Evolutionary conservation across 2,113 vertebrate genomes (phyloP).

Genomic region (Alligator sinensis): DNA sequence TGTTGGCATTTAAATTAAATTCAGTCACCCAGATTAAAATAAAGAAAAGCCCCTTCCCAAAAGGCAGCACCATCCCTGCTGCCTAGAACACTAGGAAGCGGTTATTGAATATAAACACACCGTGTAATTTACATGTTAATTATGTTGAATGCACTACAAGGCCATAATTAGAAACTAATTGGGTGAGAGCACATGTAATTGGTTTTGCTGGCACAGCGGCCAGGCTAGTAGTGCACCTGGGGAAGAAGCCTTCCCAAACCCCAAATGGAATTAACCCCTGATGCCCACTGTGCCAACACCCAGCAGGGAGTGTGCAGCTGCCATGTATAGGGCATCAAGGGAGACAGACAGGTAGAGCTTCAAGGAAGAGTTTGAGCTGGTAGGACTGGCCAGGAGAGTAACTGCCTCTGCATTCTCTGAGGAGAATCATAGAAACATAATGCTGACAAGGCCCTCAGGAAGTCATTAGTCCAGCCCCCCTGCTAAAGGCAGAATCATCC

Average conservation of each 20-base stretch:
- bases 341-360: neutral
- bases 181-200: conserved; percentile 82
- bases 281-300: neutral
- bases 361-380: neutral
- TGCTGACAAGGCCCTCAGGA: no score
- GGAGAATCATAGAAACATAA: no score
- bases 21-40: conserved; percentile 62
- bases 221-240: conserved; percentile 76
- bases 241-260: neutral
- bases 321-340: neutral
- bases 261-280: conserved; percentile 24
- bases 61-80: neutral
- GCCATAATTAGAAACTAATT: conserved; percentile 87
- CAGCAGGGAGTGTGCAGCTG: neutral
- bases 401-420: neutral
- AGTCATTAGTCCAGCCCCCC: no score
- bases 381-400: neutral
- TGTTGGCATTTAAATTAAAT: conserved; percentile 77
- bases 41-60: conserved; percentile 29
- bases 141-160: conserved; percentile 82
- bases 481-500: no score
- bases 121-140: conserved; percentile 87
- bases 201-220: conserved; percentile 71
- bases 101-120: conserved; percentile 85
- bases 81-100: conserved; percentile 40